Conservation (phyloP, 2,797 vertebrate genomes). For the Tragopan temminckii region DNA sequence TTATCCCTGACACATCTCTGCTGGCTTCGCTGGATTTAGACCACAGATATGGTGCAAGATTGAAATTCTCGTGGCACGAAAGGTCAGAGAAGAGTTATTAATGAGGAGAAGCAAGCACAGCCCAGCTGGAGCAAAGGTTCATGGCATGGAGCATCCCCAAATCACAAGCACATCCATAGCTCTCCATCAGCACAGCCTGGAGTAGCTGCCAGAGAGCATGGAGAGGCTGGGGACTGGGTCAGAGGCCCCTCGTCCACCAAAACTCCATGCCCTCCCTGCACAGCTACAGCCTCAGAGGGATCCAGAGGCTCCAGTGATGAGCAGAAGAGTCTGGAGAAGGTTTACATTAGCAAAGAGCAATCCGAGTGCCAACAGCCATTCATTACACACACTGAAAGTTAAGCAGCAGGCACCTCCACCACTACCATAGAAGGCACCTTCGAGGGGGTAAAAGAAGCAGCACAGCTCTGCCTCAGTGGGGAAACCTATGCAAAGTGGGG, state of each 20-base stretch:
- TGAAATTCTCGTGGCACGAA: constrained; percentile 29
- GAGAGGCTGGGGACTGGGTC: neutral
- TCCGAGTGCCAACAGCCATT: constrained; percentile 29
- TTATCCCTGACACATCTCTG: constrained; percentile 54
- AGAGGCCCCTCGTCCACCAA: neutral
- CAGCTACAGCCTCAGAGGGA: neutral
- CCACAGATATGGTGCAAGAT: constrained; percentile 45
- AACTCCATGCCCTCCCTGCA: neutral
- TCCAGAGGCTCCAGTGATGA: neutral
- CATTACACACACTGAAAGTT: neutral
- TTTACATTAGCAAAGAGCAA: constrained; percentile 20
- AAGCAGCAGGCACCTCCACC: neutral
- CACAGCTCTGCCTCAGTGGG: neutral
- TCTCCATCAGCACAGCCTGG: neutral
- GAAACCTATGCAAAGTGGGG: accelerated
- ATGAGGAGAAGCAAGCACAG: neutral
- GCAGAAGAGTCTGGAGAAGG: neutral
- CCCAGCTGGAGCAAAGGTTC: neutral
- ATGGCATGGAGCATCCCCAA: neutral
- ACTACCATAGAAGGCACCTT: neutral
- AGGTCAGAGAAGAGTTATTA: constrained; percentile 10
- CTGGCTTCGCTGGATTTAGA: constrained; percentile 56
- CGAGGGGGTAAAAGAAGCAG: neutral
- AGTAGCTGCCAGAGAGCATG: neutral
- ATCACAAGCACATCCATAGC: accelerated